phyloP scores from a whole-genome alignment of 1,140 invertebrate species.

The Zaprionus africanus region DNA sequence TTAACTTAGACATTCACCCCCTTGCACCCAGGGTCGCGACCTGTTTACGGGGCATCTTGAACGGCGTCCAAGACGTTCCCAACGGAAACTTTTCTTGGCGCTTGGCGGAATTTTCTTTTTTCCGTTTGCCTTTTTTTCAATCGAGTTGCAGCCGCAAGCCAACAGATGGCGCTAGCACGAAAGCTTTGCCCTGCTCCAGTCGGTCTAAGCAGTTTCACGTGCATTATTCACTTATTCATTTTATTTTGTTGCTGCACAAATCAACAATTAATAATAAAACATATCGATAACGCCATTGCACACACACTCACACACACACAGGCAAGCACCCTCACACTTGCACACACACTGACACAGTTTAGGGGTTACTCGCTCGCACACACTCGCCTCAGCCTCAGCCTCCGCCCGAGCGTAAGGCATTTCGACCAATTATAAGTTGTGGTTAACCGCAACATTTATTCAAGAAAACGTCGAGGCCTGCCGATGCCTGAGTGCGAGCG shows the following conservation, averaged over 20 bases:
- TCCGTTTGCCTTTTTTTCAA: slow-evolving; percentile 20
- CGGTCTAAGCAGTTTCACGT: neutral
- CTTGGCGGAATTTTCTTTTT: slow-evolving; percentile 33
- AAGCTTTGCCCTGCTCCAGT: slow-evolving; percentile 44
- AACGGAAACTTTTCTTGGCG: slow-evolving; percentile 54
- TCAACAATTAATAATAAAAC: neutral
- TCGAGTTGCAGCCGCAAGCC: slow-evolving; percentile 17
- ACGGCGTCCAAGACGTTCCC: slow-evolving; percentile 54
- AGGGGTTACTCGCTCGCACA: slow-evolving; percentile 42
- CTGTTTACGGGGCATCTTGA: slow-evolving; percentile 40
- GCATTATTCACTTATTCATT: neutral
- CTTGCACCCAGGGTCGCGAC: slow-evolving; percentile 25
- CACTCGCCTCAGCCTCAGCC: slow-evolving; percentile 20
- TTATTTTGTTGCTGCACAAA: neutral
- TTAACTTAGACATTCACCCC: slow-evolving; percentile 67
- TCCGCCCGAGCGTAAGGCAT: slow-evolving; percentile 71
- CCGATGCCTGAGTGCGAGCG: slow-evolving; percentile 47
- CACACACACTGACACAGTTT: slow-evolving; percentile 11
- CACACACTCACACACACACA: slow-evolving; percentile 22
- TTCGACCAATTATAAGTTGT: slow-evolving; percentile 84
- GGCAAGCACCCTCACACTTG: slow-evolving; percentile 17
- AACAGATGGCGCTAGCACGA: slow-evolving; percentile 66
- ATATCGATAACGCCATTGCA: slow-evolving; percentile 21
- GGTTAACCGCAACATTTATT: slow-evolving; percentile 85
- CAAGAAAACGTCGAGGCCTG: slow-evolving; percentile 70